These are phyloP conservation scores for Drosophila quadrilineata DNA, from an alignment of 1,140 invertebrate genomes.

Conservation along the genomic window DNA sequence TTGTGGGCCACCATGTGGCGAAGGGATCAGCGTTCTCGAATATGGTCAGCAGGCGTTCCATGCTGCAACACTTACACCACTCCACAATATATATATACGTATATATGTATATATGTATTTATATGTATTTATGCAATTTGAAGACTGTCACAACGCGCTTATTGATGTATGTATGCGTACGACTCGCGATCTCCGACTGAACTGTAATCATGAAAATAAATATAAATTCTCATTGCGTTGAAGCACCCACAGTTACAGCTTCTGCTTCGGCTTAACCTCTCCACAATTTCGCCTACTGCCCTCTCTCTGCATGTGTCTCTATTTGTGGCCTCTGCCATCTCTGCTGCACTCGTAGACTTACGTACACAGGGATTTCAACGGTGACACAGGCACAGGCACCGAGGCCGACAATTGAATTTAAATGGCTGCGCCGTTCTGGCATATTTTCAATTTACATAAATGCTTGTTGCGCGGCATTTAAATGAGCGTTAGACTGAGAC, in stretches of 20 bases:
- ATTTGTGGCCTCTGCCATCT: not conserved
- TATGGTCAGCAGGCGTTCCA: conserved; percentile 68
- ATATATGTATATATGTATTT: not conserved
- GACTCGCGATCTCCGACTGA: conserved; percentile 47
- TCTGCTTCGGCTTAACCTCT: not conserved
- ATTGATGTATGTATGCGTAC: conserved; percentile 52
- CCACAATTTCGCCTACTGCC: not conserved
- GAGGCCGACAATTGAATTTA: conserved; percentile 73
- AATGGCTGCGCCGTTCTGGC: conserved; percentile 57
- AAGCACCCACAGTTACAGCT: conserved; percentile 25
- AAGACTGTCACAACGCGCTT: conserved; percentile 23
- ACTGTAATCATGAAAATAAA: conserved; percentile 57
- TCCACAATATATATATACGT: no score
- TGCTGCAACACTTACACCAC: no score
- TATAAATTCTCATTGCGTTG: conserved; percentile 64
- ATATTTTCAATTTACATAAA: conserved; percentile 80
- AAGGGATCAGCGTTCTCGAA: conserved; percentile 80
- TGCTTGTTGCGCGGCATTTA: conserved; percentile 73
- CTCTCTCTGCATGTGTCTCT: no score
- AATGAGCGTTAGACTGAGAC: conserved; percentile 34
- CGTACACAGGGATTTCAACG: conserved; percentile 39
- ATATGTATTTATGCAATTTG: not conserved
- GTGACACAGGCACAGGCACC: conserved; percentile 23
- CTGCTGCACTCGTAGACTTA: conserved; percentile 1
- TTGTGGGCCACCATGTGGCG: conserved; percentile 79